These are phyloP conservation scores for Molossus molossus DNA, from an alignment of 2,797 vertebrate species.

Conservation along the genomic window DNA sequence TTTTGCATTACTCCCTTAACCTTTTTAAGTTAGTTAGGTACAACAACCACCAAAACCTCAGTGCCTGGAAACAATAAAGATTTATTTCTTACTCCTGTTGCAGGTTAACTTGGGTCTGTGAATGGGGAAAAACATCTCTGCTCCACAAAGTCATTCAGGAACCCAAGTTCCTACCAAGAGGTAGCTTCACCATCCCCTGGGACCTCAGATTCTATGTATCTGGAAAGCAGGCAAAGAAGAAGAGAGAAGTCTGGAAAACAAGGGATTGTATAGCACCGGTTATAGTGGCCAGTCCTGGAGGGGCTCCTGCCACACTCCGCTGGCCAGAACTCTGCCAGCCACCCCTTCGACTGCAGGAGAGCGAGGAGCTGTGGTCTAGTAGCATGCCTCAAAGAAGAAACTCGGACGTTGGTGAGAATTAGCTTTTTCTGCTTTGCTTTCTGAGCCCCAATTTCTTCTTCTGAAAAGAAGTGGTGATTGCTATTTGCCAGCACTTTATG, in stretches of 20 bases:
- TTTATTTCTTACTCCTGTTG: neutral
- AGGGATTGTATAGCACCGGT: neutral
- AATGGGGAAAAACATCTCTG: neutral
- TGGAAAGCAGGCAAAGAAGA: neutral
- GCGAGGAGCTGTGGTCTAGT: neutral
- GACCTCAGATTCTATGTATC: neutral
- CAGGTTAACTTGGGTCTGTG: neutral
- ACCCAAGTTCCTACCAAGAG: neutral
- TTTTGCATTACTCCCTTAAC: neutral
- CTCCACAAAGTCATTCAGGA: neutral
- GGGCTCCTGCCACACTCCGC: neutral
- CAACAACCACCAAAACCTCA: neutral
- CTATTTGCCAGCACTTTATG: neutral
- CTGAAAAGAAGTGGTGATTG: neutral
- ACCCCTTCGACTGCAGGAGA: neutral
- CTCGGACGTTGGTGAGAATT: neutral
- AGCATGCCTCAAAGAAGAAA: neutral
- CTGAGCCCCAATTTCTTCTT: neutral
- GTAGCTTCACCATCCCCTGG: neutral
- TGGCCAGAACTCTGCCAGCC: neutral
- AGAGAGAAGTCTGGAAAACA: neutral
- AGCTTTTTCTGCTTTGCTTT: neutral
- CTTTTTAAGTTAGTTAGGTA: neutral
- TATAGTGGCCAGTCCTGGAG: neutral
- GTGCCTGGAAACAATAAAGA: neutral